Evolutionary conservation across 2,113 vertebrate species (phyloP).

Genomic region (Menura novaehollandiae): DNA sequence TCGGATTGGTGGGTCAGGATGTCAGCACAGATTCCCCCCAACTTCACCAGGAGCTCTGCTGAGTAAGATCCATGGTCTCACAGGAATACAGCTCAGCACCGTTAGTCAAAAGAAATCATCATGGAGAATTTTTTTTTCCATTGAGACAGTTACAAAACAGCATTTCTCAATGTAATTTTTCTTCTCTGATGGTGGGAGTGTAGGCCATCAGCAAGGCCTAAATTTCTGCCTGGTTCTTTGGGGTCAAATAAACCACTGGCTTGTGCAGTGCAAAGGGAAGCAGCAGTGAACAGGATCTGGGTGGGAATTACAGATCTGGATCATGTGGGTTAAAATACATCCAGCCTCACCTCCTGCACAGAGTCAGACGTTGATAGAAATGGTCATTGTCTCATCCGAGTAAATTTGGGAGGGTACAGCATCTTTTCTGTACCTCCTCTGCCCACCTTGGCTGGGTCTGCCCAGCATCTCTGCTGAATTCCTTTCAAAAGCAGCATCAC

Average conservation of each 20-base stretch:
- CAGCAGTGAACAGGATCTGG: neutral
- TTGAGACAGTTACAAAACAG: neutral
- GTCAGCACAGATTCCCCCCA: neutral
- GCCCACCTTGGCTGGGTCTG: neutral
- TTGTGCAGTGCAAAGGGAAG: neutral
- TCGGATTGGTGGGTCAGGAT: neutral
- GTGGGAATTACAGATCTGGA: neutral
- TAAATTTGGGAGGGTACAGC: neutral
- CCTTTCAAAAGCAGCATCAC: neutral
- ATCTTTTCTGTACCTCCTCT: neutral
- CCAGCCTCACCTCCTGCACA: neutral
- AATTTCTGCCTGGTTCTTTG: neutral
- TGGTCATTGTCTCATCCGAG: neutral
- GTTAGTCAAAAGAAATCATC: neutral
- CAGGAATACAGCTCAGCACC: neutral
- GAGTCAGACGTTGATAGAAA: neutral
- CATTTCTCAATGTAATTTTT: neutral
- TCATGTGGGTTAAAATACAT: neutral
- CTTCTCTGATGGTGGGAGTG: neutral
- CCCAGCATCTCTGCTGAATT: neutral
- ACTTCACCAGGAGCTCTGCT: neutral
- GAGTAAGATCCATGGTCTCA: neutral
- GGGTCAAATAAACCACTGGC: neutral
- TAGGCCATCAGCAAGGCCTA: neutral
- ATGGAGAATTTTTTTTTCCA: neutral